A percentile compares a stretch with the other conserved stretches of the same genome.
Evolutionary conservation across 2,113 vertebrate genomes (phyloP).

Genomic region (Megaceryle maxima): DNA sequence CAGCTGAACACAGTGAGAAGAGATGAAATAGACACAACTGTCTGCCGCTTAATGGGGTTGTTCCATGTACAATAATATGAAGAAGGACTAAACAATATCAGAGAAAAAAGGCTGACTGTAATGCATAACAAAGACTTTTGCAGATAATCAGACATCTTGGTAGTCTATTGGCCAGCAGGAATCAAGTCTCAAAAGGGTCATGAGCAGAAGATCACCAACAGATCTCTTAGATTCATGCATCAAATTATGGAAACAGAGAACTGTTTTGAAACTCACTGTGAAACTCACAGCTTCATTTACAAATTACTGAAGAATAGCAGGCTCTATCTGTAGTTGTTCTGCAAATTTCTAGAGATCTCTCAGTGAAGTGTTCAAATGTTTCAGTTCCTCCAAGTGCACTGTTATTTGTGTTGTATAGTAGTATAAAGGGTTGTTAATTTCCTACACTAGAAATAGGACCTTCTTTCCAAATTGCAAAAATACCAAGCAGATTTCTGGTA

Average conservation of each 20-base stretch:
- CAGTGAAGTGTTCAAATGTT: background rate
- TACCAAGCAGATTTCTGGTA: background rate
- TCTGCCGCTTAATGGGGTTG: background rate
- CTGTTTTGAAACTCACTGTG: background rate
- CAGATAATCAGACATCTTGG: background rate
- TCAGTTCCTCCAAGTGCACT: background rate
- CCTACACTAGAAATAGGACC: fast-evolving
- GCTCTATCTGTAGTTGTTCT: background rate
- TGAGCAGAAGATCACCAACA: background rate
- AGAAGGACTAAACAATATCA: background rate
- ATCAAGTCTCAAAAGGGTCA: background rate
- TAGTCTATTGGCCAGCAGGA: background rate
- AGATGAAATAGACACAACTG: background rate
- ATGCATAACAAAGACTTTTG: background rate
- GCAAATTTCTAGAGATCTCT: background rate
- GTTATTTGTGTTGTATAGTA: background rate
- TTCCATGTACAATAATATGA: background rate
- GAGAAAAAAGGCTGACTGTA: background rate
- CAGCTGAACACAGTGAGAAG: background rate
- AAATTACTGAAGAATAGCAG: background rate
- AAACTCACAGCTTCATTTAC: background rate
- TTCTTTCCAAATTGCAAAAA: background rate
- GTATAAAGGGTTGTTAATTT: background rate
- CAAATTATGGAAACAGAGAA: background rate
- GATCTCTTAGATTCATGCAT: background rate